phyloP scores from a whole-genome alignment of 2,113 vertebrate species.

The cattle (Bos taurus) region DNA sequence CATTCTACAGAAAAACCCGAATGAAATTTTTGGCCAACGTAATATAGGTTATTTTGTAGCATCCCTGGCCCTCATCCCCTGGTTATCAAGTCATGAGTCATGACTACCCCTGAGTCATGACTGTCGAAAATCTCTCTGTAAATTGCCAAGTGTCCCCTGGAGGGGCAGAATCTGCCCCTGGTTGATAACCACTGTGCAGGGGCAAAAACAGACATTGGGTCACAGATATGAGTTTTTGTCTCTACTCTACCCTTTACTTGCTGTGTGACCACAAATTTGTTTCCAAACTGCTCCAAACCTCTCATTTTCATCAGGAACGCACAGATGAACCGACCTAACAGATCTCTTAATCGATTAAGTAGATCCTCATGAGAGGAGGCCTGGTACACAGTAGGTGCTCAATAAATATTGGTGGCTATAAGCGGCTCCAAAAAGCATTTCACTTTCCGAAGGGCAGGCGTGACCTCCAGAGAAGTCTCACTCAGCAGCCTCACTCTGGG shows the following conservation, averaged over 20 bases:
- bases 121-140: background rate
- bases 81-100: background rate
- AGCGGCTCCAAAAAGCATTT: background rate
- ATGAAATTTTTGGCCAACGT: background rate
- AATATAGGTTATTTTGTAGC: background rate
- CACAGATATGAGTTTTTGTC: background rate
- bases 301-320: background rate
- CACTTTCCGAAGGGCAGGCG: background rate
- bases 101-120: background rate
- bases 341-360: background rate
- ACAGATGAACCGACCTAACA: background rate
- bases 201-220: background rate
- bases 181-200: background rate
- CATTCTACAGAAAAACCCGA: background rate
- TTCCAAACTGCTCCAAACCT: background rate
- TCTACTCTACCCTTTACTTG: background rate
- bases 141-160: background rate
- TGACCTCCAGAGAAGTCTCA: background rate
- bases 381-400: background rate
- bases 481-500: background rate
- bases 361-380: background rate
- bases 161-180: background rate
- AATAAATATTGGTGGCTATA: background rate
- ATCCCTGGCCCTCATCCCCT: accelerated
- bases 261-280: background rate